Percentiles rank a stretch among this genome's conserved stretches.
Evolutionary conservation across 2,888 invertebrate genomes (phyloP).

Genomic region (Alentia gelatinosa): DNA sequence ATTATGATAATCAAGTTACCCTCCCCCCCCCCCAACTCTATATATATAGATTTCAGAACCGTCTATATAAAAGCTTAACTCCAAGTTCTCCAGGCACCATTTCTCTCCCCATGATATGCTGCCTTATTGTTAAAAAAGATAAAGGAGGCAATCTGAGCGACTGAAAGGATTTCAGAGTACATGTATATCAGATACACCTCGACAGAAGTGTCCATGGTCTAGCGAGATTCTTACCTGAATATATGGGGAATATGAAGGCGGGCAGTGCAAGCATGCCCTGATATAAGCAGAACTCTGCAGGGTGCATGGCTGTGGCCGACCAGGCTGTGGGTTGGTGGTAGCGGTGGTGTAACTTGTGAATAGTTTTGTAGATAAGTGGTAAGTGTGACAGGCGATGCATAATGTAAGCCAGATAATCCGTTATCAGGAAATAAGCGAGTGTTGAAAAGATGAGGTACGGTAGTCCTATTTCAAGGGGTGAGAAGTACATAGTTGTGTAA

Average conservation of each 20-base stretch:
- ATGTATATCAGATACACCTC: no score
- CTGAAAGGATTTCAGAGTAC: no score
- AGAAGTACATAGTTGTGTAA: constrained; percentile 85
- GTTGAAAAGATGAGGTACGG: constrained; percentile 86
- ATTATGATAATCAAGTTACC: no score
- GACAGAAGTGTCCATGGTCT: no score
- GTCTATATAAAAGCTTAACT: no score
- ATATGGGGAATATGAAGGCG: constrained; percentile 85
- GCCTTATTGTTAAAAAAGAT: no score
- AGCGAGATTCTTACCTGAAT: constrained; percentile 87
- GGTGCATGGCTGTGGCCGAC: constrained; percentile 88
- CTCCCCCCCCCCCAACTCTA: no score
- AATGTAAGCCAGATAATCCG: constrained; percentile 85
- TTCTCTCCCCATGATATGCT: no score
- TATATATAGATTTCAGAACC: no score
- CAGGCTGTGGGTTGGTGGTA: constrained; percentile 89
- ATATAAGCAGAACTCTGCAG: constrained; percentile 86
- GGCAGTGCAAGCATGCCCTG: constrained; percentile 85
- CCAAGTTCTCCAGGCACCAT: no score
- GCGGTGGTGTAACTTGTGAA: constrained; percentile 88
- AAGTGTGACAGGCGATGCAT: constrained; percentile 86
- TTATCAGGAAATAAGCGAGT: constrained; percentile 84
- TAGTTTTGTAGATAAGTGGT: constrained; percentile 86
- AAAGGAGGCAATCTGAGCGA: no score
- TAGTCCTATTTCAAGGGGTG: constrained; percentile 85